Base-by-base conservation (phyloP, 2,888 invertebrate species). In the Agonopterix arenella region DNA sequence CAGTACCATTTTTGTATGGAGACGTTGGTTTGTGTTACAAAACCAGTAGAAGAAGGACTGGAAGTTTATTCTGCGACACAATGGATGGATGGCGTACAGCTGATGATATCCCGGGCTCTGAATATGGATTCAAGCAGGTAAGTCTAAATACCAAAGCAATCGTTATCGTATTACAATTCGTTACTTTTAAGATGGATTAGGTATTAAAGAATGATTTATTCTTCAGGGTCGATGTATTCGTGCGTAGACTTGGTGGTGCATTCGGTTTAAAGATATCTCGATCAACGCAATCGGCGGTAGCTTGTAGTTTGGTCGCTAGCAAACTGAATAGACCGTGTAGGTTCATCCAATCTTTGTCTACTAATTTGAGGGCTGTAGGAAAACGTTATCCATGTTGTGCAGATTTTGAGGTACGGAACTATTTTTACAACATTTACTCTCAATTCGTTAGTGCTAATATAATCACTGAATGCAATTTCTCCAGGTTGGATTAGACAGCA, bases 1-100 rank as follows among this genome's bases (percentile, higher is more conserved):
- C 95, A 95, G 64, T 94, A 93, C 64, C 95, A 95, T 70, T 94
- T 91, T 59, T 89, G 91, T 10, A 93, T 94, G 92, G 95, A 95
- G 72, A 91, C 92, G 0, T 90, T 93, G 47, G 85, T 84, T 1
- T 91, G 92, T 61, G 81, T 92, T 0, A 91, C 91, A 11, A 70
- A 90, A 11, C 94, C 94, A 0, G 84, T 80, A 4, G 95, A 95
- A 66, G 93, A 94, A 66, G 93, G 93, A 1, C 70, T 94, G 56
- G 90, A 93, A 51, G 90, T 95, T 1, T 90, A 89, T 64, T 76
- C 91, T 1, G 64, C 92, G 0, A 80, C 91, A 0, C 94, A 94
- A 61, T 91, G 89, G 83, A 86, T 92, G 62, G 91, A 93, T 60
- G 68, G 81, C 0, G 68, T 75, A 1, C 93, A 94, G 64, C 59